Evolutionary conservation across 2,113 vertebrate genomes (phyloP).

Genomic region (Tyto alba): DNA sequence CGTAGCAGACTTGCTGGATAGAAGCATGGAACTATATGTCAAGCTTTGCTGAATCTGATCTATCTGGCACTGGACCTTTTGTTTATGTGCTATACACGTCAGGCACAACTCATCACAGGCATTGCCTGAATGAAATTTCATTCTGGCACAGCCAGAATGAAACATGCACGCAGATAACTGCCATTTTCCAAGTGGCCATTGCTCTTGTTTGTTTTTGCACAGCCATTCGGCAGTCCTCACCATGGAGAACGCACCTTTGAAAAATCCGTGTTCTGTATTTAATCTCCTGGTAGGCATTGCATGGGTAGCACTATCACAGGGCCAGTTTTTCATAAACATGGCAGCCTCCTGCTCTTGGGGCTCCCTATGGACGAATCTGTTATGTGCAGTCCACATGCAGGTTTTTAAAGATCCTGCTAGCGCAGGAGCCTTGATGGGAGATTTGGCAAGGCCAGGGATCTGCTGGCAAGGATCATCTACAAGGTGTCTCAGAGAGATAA

Average conservation of each 20-base stretch:
- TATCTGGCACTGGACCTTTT: neutral
- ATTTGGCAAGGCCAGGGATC: neutral
- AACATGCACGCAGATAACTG: fast-evolving
- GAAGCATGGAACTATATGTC: neutral
- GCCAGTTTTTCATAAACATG: fast-evolving
- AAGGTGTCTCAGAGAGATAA: slow-evolving; percentile 4
- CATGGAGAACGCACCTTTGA: neutral
- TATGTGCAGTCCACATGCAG: neutral
- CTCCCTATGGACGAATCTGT: neutral
- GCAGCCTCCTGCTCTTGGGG: neutral
- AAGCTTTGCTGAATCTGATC: neutral
- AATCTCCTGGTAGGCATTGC: neutral
- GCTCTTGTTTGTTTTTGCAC: neutral
- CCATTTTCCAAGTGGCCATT: neutral
- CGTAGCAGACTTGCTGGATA: neutral
- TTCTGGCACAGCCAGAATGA: fast-evolving
- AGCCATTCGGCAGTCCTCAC: neutral
- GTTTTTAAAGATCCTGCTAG: neutral
- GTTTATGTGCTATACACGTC: neutral
- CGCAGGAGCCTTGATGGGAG: neutral
- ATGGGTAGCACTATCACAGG: neutral
- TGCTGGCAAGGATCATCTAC: neutral
- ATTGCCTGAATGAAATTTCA: no score
- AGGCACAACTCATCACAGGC: fast-evolving
- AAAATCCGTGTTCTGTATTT: neutral